Base-by-base conservation (phyloP, 2,888 invertebrate genomes). In the Ethmia dodecea region DNA sequence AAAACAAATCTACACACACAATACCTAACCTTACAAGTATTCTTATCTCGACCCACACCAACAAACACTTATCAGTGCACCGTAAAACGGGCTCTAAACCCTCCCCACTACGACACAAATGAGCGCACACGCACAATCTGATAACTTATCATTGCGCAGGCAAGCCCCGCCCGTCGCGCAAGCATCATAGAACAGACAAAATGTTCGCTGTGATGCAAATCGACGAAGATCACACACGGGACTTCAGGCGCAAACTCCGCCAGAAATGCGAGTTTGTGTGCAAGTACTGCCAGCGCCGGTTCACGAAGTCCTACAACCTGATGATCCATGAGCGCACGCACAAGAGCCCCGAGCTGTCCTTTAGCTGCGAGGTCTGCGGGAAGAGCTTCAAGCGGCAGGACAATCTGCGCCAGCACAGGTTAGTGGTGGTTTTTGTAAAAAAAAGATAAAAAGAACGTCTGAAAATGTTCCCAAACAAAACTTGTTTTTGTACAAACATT, bases 261-360 rank as follows among this genome's bases (percentile, higher is more conserved):
- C 92, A 94, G 68, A 97, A 97, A 89, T 97, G 97, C 89, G 97
- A 98, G 88, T 98, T 96, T 87, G 96, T 98, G 76, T 99, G 98
- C 92, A 96, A 96, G 86, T 98, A 94, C 88, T 99, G 98, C 89
- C 95, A 95, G 81, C 91, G 98, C 69, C 92, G 97, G 79, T 99
- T 99, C 89, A 98, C 97, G 71, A 99, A 99, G 88, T 94, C 96
- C 55, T 99, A 99, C 89, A 99, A 99, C 88, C 90, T 99, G 76
- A 93, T 98, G 91, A 98, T 99, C 66, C 98, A 99, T 89, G 98
- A 98, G 83, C 91, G 98, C 79, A 98, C 97, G 61, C 98, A 99
- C 89, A 97, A 97, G 81, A 96, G 97, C 76, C 94, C 94, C 46
- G 98, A 98, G 88, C 90, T 98, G 66, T 96, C 97, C 37, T 99